Base-by-base conservation (phyloP, 2,888 invertebrate species). In the Tetragnatha montana region DNA sequence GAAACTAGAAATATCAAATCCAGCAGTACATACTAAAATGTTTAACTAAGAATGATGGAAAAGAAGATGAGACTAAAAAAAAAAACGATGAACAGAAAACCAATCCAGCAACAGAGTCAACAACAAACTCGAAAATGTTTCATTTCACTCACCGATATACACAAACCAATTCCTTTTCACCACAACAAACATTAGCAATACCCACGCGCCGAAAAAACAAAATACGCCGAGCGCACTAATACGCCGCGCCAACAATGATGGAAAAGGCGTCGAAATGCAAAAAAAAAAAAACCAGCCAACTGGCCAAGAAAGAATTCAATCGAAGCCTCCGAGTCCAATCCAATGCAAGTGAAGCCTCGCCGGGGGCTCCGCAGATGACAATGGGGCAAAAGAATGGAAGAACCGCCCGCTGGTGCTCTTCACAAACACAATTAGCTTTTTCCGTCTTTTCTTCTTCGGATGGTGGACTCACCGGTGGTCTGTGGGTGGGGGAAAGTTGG, bases 371-470 rank as follows among this genome's bases (percentile, higher is more conserved):
- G 49, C n/a, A 50, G 10, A 47, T 17, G 17, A n/a, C 1, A n/a
- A 69, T 8, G 71, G 73, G 22, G 17, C 22, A 81, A 50, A 17
- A 12, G 21, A 50, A 8, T 21, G 12, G 49, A 49, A 73, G 21
- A 19, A 49, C 8, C 71, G 19, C 81, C 81, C 49, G 83, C 83
- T 83, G 83, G 68, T 69, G 76, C 84, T 69, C 69, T 84, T 69
- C 84, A 76, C 84, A 84, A 84, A 84, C 70, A 84, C 84, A 76
- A 84, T 84, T 84, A 84, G 84, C 69, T 81, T 71, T 70, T 81
- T 50, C n/a, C 50, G 35, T 71, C 51, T 50, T 71, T 73, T 81
- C 17, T 60, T 17, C 60, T 60, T 10, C 60, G 71, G 22, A 71
- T 17, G 17, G 80, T 8, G 19, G n/a, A 19, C 78, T 78, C 49